Evolutionary conservation across 2,797 vertebrate species (phyloP).

Genomic region (Poeciliopsis infans): DNA sequence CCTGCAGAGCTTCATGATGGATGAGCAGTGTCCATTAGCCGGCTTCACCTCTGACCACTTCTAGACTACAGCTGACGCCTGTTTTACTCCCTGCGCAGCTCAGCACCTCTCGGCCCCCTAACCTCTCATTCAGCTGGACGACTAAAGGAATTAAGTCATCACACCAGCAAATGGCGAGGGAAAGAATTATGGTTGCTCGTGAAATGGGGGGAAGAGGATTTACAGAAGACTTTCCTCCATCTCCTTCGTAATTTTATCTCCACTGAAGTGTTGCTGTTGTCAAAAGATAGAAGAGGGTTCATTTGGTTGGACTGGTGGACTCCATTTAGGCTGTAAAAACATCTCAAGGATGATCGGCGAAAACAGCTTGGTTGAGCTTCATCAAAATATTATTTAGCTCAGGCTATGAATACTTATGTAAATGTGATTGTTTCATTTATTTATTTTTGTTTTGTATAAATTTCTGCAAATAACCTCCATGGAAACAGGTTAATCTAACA

Average conservation of each 20-base stretch:
- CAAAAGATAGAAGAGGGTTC: conserved; percentile 66
- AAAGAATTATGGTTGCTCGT: neutral
- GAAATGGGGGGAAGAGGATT: neutral
- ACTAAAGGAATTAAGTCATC: conserved; percentile 83
- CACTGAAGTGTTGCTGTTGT: conserved; percentile 59
- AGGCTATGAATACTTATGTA: too few species aligned
- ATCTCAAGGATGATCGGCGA: too few species aligned
- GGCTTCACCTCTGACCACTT: conserved; percentile 82
- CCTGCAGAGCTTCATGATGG: conserved; percentile 82
- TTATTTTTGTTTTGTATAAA: too few species aligned
- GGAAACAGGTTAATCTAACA: too few species aligned
- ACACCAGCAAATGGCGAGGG: conserved; percentile 55
- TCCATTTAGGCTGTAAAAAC: too few species aligned
- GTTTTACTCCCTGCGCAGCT: conserved; percentile 71
- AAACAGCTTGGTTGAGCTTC: too few species aligned
- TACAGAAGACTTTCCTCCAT: neutral
- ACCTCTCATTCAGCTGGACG: conserved; percentile 74
- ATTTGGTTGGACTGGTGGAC: conserved; percentile 29
- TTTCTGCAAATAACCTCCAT: too few species aligned
- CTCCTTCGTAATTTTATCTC: conserved; percentile 48
- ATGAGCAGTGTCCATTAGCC: conserved; percentile 87
- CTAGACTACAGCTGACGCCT: conserved; percentile 82
- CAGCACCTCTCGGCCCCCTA: conserved; percentile 49
- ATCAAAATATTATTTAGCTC: too few species aligned
- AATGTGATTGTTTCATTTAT: too few species aligned